Evolutionary conservation across 2,797 vertebrate species (phyloP).

Genomic region (Falco concolor): DNA sequence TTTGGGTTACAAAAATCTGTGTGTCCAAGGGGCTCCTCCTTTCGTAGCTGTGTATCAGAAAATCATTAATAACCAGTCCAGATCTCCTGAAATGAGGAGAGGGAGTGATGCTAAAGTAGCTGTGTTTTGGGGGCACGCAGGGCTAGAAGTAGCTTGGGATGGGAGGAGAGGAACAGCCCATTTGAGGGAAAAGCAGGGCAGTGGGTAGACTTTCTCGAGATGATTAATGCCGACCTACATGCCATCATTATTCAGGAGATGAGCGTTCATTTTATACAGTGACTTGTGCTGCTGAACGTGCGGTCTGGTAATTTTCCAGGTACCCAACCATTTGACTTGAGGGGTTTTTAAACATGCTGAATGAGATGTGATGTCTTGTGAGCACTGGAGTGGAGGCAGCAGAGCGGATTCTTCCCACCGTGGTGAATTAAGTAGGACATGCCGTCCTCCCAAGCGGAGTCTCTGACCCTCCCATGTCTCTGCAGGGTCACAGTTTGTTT

Average conservation of each 20-base stretch:
- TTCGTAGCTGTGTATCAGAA: not conserved
- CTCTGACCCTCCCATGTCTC: not conserved
- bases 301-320: not conserved
- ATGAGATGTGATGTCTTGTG: constrained; percentile 7
- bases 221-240: not conserved
- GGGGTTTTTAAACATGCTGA: not conserved
- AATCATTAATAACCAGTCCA: not conserved
- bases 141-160: not conserved
- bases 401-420: not conserved
- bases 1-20: not conserved
- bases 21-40: not conserved
- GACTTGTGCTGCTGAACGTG: rapidly evolving
- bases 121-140: rapidly evolving
- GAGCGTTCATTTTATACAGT: rapidly evolving
- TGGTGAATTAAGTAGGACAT: not conserved
- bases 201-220: not conserved
- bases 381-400: not conserved
- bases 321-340: not conserved
- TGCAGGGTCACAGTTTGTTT: not conserved
- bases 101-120: not conserved
- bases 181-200: not conserved
- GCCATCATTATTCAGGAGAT: not conserved
- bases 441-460: not conserved
- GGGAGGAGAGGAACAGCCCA: not conserved
- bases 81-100: not conserved